Evolutionary conservation across 2,888 invertebrate genomes (phyloP), one percentile per base, ranked within the genome.

Genomic region (Athalia rosae): DNA sequence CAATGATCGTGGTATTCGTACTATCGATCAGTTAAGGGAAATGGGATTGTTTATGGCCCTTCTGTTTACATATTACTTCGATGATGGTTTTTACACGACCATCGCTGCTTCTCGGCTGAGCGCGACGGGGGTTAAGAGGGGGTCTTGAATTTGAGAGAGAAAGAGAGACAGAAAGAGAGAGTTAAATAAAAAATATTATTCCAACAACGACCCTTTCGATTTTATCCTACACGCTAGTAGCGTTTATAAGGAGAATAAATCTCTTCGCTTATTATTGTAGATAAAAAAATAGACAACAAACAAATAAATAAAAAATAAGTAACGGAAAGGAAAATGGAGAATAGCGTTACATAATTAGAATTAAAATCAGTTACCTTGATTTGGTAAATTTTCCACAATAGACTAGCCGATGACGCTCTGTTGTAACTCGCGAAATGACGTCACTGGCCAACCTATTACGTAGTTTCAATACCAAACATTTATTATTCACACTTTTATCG

Each of bases 361-460:
- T 64, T 76, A 79, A 79, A 80, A 28, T 28, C 28, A 56, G 56
- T 76, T 64, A 15, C 69, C 76, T 76, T 69, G 76, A 74, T 67
- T 80, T 77, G 82, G 61, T 78, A 84, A 85, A 84, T 84, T 85
- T 83, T 83, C 84, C 83, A 85, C 84, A 83, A 84, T 84, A 86
- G 83, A 84, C 84, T 85, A 82, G 83, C 83, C 85, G 83, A 84
- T 87, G 87, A 87, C 87, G 87, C 87, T 28, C 28, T 87, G 85
- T 87, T 87, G 84, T 84, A 87, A 87, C 85, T 85, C 83, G 79
- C 82, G 82, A 85, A 28, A 82, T 87, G 87, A 87, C 87, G 87
- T 87, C 87, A 87, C 84, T 83, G 77, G 81, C 77, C 79, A 62
- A 81, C 56, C 58, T 78, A 82, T 80, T 80, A 80, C 79, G 79